Percentiles rank a stretch among this genome's conserved stretches.
Conservation (phyloP, 2,113 vertebrate genomes). For the Tautogolabrus adspersus region DNA sequence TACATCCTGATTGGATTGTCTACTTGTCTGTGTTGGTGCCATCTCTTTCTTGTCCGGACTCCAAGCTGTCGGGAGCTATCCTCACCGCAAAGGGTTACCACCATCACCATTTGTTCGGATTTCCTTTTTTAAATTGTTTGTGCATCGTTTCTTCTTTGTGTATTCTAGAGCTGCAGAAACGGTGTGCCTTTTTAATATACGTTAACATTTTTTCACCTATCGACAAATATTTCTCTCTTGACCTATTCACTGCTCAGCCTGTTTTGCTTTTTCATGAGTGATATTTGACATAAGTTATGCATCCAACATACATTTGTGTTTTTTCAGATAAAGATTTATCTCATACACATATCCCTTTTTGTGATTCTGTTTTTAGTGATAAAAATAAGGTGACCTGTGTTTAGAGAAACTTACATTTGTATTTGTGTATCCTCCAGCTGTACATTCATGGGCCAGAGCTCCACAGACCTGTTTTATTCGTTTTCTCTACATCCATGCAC, state of each 20-base stretch:
- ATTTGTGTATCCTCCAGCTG: too few relatives aligned
- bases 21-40: constrained; percentile 60
- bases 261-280: not conserved
- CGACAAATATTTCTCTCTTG: not conserved
- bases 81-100: constrained; percentile 40
- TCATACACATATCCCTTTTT: too few relatives aligned
- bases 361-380: not conserved
- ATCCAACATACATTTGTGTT: not conserved
- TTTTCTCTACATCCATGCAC: not conserved
- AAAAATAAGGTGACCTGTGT: constrained; percentile 13
- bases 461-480: not conserved
- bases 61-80: constrained; percentile 63
- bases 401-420: not conserved
- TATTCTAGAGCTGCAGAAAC: not conserved
- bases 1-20: constrained; percentile 73
- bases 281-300: not conserved
- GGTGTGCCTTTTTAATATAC: not conserved
- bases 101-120: constrained; percentile 49
- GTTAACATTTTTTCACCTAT: not conserved
- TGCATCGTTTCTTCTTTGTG: constrained; percentile 6
- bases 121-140: constrained; percentile 43
- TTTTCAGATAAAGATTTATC: too few relatives aligned
- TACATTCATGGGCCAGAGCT: too few relatives aligned
- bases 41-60: constrained; percentile 67
- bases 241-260: not conserved